A percentile compares a stretch with the other conserved stretches of the same genome.
These are phyloP conservation scores for Scleropages formosus DNA, from an alignment of 2,797 vertebrate genomes.

Conservation along the genomic window DNA sequence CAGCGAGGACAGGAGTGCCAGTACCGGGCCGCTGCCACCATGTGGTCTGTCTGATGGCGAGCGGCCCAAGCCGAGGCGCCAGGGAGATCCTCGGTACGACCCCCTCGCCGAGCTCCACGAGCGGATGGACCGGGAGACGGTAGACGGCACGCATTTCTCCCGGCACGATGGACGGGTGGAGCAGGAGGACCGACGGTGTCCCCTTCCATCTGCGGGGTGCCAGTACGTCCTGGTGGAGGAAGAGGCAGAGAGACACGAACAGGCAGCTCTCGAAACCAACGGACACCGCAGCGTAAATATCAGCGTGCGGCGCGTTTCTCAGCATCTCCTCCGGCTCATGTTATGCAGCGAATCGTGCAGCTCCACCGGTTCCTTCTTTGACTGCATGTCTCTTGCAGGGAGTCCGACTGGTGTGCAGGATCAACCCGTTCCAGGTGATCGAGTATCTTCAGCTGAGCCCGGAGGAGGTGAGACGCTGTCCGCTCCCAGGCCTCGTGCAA, in stretches of 20 bases:
- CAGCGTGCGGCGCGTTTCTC: neutral
- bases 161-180: constrained; percentile 37
- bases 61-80: constrained; percentile 41
- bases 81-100: constrained; percentile 41
- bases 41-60: neutral
- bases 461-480: constrained; percentile 78
- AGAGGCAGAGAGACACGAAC: constrained; percentile 35
- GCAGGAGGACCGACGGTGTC: neutral
- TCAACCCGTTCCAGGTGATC: constrained; percentile 76
- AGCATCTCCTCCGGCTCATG: no score
- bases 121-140: neutral
- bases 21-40: neutral
- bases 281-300: constrained; percentile 31
- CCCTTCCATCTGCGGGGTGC: constrained; percentile 24
- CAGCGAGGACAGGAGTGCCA: constrained; percentile 8
- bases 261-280: neutral
- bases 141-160: constrained; percentile 36
- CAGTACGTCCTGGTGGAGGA: constrained; percentile 74
- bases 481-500: no score
- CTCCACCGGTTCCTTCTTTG: constrained; percentile 4
- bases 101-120: constrained; percentile 32
- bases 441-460: constrained; percentile 88
- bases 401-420: constrained; percentile 67
- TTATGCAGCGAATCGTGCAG: no score
- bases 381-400: constrained; percentile 42